Evolutionary conservation across 1,140 invertebrate species (phyloP).

Genomic region (Cydia fagiglandana): DNA sequence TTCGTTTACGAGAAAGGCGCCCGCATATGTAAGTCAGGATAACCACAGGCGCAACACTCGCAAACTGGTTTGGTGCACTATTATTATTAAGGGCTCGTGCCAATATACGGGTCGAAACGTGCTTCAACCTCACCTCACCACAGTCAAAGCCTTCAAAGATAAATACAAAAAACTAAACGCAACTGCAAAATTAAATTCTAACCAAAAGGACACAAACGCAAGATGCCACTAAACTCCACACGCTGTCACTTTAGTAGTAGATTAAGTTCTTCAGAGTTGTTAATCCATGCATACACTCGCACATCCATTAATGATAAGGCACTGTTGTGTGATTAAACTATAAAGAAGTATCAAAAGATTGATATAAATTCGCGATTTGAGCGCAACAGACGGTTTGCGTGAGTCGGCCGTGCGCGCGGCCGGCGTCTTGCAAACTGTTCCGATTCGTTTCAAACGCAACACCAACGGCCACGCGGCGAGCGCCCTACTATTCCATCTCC

Average conservation of each 20-base stretch:
- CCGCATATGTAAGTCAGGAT: constrained; percentile 72
- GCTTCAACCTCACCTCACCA: constrained; percentile 47
- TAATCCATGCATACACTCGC: constrained; percentile 71
- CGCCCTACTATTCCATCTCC: constrained; percentile 72
- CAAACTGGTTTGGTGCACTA: constrained; percentile 78
- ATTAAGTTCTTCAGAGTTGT: constrained; percentile 49
- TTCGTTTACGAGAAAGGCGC: constrained; percentile 64
- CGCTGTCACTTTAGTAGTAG: constrained; percentile 59
- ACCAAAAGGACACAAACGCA: constrained; percentile 76
- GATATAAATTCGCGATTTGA: constrained; percentile 69
- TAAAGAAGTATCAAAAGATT: constrained; percentile 59
- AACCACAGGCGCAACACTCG: constrained; percentile 72
- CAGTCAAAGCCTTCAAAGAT: constrained; percentile 51
- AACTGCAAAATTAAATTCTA: constrained; percentile 60
- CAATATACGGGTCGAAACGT: constrained; percentile 71
- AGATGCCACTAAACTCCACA: constrained; percentile 62
- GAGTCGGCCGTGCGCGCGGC: constrained; percentile 67
- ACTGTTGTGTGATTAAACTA: constrained; percentile 59
- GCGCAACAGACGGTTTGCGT: constrained; percentile 68
- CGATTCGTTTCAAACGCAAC: constrained; percentile 67
- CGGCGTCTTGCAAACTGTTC: constrained; percentile 78
- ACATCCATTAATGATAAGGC: constrained; percentile 74
- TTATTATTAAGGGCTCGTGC: constrained; percentile 79
- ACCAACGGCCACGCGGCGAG: constrained; percentile 71
- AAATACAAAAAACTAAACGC: constrained; percentile 52